Evolutionary conservation across 2,113 vertebrate genomes (phyloP), one percentile per base, ranked within the genome.

Genomic region (Trematocara nigrifrons): DNA sequence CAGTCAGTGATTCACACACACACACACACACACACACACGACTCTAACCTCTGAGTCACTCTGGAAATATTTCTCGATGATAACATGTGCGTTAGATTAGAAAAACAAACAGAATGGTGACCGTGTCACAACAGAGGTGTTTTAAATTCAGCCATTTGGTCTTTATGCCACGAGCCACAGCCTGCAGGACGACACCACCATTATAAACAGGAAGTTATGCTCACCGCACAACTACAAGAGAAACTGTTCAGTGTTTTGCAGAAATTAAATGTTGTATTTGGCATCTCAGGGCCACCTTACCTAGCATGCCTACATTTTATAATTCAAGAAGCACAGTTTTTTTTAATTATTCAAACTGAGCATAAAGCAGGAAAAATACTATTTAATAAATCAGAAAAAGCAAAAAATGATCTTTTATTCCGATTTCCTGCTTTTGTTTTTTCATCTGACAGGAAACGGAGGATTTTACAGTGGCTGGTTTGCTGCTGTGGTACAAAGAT

Each of bases 31-130:
- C 26, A 81, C 86, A 86, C 81, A 80, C 31, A 81, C 2, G 66
- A 90, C 92, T 87, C 80, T 71, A 85, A 81, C 42, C 84, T 2
- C 20, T 20, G 74, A 89, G 22, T 90, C 66, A 51, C 35, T 59
- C 10, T 7, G 33, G 51, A 82, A 85, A 47, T 4, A 84, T 77
- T 61, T 53, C 7, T 2, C 3, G 18, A 52, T 1, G 38, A 81
- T 74, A 77, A 77, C 8, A 3, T 33, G 20, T 16, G 11, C 10
- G 18, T 18, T 29, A 10, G 57, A 42, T 74, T 35, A 53, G 20
- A 40, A 52, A 33, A 57, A 57, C 35, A 56, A 40, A 29, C 13
- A 40, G 5, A 40, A 29, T 35, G 40, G 40, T 26, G 33, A 66
- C 33, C 6, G 18, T 66, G 10, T 66, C 61, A 66, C 59, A 38